Percentiles rank a stretch among this genome's conserved stretches.
Evolutionary conservation across 2,888 invertebrate genomes (phyloP).

Genomic region (Sicus ferrugineus): DNA sequence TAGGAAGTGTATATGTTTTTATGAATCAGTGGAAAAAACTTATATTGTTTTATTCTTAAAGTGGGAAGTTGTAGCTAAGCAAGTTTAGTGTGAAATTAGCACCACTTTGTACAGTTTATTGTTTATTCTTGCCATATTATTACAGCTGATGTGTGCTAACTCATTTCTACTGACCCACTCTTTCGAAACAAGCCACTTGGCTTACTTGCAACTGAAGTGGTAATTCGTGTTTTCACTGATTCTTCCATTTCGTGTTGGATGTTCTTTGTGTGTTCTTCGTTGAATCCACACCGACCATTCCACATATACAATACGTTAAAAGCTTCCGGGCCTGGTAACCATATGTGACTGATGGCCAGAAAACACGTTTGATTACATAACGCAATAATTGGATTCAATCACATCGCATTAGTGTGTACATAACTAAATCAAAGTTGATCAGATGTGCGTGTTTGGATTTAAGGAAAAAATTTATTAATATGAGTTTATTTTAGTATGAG

Average conservation of each 20-base stretch:
- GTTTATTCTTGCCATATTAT: background rate
- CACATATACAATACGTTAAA: background rate
- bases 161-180: slow-evolving; percentile 15
- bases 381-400: slow-evolving; percentile 17
- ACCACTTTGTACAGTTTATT: background rate
- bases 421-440: slow-evolving; percentile 3
- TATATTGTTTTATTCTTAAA: too few relatives aligned
- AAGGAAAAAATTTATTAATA: too few relatives aligned
- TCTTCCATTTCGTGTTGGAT: background rate
- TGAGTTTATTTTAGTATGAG: too few relatives aligned
- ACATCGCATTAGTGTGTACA: slow-evolving; percentile 4
- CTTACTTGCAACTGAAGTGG: background rate
- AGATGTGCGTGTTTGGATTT: background rate
- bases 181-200: slow-evolving; percentile 11
- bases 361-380: background rate
- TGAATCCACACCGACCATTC: background rate
- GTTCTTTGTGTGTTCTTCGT: background rate
- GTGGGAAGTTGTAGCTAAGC: too few relatives aligned
- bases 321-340: slow-evolving; percentile 13
- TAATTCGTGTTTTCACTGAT: background rate
- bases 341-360: slow-evolving; percentile 8
- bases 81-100: too few relatives aligned
- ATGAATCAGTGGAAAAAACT: too few relatives aligned
- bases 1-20: too few relatives aligned
- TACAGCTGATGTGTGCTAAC: background rate